Evolutionary conservation across 2,797 vertebrate genomes (phyloP).

Genomic region (Aplochiton taeniatus): DNA sequence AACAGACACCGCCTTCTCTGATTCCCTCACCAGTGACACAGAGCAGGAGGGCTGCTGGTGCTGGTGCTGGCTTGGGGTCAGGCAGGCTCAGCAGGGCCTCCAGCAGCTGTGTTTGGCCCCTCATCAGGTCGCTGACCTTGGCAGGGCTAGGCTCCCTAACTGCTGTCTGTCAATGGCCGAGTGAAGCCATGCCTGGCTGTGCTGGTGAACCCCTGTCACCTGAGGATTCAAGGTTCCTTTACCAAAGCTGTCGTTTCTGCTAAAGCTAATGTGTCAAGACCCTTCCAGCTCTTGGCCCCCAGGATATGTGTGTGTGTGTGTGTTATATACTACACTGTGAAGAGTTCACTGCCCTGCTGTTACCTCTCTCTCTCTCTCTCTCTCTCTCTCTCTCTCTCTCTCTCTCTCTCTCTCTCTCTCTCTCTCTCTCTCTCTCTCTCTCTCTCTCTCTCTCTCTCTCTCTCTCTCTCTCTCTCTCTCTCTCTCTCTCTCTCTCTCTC

Average conservation of each 20-base stretch:
- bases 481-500: slow-evolving; percentile 56
- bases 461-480: slow-evolving; percentile 56
- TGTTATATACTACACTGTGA: slow-evolving; percentile 44
- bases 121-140: slow-evolving; percentile 21
- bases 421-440: slow-evolving; percentile 56
- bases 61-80: too few species aligned
- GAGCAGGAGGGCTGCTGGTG: too few species aligned
- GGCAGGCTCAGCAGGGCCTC: too few species aligned
- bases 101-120: slow-evolving; percentile 10
- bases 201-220: not conserved
- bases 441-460: slow-evolving; percentile 55
- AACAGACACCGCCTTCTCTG: not conserved
- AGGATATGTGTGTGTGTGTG: slow-evolving; percentile 38
- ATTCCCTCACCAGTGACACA: not conserved
- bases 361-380: slow-evolving; percentile 56
- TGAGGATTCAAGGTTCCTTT: slow-evolving; percentile 21
- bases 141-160: not conserved
- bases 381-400: slow-evolving; percentile 55
- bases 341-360: slow-evolving; percentile 49
- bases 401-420: slow-evolving; percentile 56
- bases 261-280: slow-evolving; percentile 65
- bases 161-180: not conserved
- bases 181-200: not conserved
- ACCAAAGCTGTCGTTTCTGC: slow-evolving; percentile 59
- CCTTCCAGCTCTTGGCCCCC: slow-evolving; percentile 44